phyloP scores from a whole-genome alignment of 2,888 invertebrate species.

The Plebejus argus region DNA sequence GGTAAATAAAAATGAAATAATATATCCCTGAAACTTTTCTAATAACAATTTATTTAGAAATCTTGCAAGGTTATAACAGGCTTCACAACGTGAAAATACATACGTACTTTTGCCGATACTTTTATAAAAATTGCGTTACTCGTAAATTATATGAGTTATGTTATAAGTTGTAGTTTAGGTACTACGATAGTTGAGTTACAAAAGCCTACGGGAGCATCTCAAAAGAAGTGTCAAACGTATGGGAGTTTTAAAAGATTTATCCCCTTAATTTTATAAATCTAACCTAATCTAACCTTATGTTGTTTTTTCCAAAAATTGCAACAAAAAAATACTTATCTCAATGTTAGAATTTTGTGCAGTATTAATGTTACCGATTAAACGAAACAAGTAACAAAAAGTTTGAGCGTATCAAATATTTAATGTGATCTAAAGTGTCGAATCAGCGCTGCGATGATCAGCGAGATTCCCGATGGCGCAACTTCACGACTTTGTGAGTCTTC shows the following conservation, averaged over 20 bases:
- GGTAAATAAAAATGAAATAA: background rate
- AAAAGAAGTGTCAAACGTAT: background rate
- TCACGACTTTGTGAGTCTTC: background rate
- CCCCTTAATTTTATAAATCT: background rate
- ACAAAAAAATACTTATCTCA: background rate
- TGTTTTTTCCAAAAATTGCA: background rate
- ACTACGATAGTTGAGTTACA: background rate
- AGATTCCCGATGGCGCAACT: background rate
- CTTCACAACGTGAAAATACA: background rate
- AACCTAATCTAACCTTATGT: background rate
- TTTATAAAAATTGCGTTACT: background rate
- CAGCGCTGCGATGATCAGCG: conserved; percentile 19
- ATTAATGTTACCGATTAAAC: background rate
- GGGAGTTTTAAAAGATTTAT: background rate
- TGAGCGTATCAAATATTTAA: background rate
- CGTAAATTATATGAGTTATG: background rate
- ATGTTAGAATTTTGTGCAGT: background rate
- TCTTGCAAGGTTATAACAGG: background rate
- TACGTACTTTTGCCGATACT: background rate
- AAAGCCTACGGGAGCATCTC: background rate
- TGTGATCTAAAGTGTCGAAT: conserved; percentile 14
- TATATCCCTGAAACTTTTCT: background rate
- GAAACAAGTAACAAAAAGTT: background rate
- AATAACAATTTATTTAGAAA: background rate
- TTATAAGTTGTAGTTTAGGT: background rate